These are phyloP conservation scores for Schizothorax lantsangensis DNA, from an alignment of 2,797 vertebrate genomes.

Conservation along the genomic window DNA sequence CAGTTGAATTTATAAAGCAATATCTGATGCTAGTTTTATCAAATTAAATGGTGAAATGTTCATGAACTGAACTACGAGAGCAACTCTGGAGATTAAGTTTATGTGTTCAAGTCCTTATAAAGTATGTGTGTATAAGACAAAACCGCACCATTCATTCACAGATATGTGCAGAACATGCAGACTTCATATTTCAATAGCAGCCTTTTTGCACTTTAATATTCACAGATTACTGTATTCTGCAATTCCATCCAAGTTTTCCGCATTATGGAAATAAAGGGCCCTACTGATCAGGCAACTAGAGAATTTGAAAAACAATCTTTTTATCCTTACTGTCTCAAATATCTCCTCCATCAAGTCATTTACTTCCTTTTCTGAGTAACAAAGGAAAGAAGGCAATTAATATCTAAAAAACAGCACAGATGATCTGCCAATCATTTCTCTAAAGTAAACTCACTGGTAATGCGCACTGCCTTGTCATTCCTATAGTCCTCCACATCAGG, in stretches of 20 bases:
- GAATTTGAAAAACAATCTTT: background rate
- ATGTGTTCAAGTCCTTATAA: background rate
- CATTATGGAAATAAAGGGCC: background rate
- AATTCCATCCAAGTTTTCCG: background rate
- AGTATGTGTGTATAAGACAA: background rate
- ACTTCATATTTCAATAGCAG: background rate
- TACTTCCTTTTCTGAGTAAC: constrained; percentile 91
- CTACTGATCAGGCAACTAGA: background rate
- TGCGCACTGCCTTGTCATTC: constrained; percentile 94
- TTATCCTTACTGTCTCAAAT: constrained; percentile 89
- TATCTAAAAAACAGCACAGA: background rate
- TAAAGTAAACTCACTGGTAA: constrained; percentile 85
- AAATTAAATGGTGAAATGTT: background rate
- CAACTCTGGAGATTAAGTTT: background rate
- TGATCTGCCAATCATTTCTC: background rate
- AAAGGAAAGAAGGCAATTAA: constrained; percentile 40
- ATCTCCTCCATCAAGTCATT: constrained; percentile 96
- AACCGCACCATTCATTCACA: background rate
- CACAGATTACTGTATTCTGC: background rate
- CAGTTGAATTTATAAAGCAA: background rate
- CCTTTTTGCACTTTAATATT: background rate
- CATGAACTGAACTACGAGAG: background rate
- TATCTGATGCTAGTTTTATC: background rate
- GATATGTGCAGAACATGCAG: background rate
- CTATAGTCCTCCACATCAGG: constrained; percentile 95